A percentile compares a stretch with the other conserved stretches of the same genome.
These are phyloP conservation scores for Phrynocephalus vlangalii DNA, from an alignment of 2,797 vertebrate genomes.

Conservation along the genomic window DNA sequence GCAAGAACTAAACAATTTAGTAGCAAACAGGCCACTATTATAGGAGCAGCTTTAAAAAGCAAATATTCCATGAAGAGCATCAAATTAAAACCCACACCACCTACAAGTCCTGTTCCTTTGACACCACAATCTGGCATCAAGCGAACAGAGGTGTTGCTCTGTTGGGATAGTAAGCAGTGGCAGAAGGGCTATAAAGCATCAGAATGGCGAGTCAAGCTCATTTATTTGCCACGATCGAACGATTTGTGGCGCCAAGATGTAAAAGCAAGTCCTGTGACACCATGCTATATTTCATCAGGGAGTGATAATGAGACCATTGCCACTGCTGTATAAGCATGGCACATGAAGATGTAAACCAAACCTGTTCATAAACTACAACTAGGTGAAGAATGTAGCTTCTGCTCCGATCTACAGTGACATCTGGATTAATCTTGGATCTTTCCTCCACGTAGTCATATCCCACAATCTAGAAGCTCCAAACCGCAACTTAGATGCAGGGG, in stretches of 20 bases:
- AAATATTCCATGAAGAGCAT: neutral
- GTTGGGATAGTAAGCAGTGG: constrained; percentile 3
- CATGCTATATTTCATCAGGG: constrained; percentile 3
- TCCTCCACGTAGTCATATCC: neutral
- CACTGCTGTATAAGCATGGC: neutral
- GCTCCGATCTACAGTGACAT: constrained; percentile 50
- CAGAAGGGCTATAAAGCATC: neutral
- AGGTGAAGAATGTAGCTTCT: neutral
- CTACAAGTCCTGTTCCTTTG: constrained; percentile 6
- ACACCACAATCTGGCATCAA: constrained; percentile 13
- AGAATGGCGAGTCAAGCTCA: constrained; percentile 5
- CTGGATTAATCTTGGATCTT: constrained; percentile 34
- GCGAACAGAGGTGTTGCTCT: neutral
- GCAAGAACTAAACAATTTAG: constrained; percentile 37
- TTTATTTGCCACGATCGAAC: constrained; percentile 29
- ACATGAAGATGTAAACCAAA: neutral
- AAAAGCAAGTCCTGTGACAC: constrained; percentile 1
- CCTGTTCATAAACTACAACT: neutral
- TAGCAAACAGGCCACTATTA: constrained; percentile 21
- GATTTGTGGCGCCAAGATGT: neutral
- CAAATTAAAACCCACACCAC: constrained; percentile 16
- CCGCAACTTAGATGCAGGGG: neutral
- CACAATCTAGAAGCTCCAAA: neutral
- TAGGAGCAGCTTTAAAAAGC: neutral
- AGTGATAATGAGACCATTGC: constrained; percentile 2